Base-by-base conservation (phyloP, 2,888 invertebrate species). In the Lasioglossum leucozonium region DNA sequence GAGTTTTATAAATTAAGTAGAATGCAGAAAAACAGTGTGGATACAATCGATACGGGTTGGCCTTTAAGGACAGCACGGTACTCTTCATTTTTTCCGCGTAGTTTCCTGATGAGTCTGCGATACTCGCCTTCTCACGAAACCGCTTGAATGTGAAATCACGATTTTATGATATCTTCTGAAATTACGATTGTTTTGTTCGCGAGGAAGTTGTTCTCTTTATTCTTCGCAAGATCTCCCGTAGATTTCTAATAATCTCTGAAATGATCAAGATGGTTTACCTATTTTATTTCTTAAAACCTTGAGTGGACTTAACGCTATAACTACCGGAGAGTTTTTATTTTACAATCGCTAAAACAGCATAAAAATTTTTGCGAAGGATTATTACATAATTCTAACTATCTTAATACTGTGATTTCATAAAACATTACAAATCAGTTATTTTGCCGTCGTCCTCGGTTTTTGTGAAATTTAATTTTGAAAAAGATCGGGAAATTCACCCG, bases 51-150 rank as follows among this genome's bases (percentile, higher is more conserved):
- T 30, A 62, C 51, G 22, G 3, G 51, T 51, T 51, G 51, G n/a
- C 51, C 51, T 51, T 10, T 51, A 51, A 51, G 22, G n/a, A 51
- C 3, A 51, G n/a, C 51, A n/a, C 30, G 65, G 10, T 22, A 65
- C 3, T 65, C 34, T 34, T 42, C 2, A 67, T 34, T n/a, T 81
- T 72, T 82, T 76, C 76, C 44, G 37, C 30, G 18, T 82, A 82
- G 26, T 71, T 82, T 62, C 74, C 44, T 5, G 34, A 65, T 30
- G 72, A 73, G 37, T 79, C 26, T 37, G 2, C 22, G 4, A 18
- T 76, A 34, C n/a, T 5, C n/a, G 34, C 8, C 3, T 65, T 34
- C 62, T n/a, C 16, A 30, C 26, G 22, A 65, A 65, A 65, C 16
- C 8, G 34, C 11, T 34, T n/a, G 30, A 76, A 76, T 22, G 47